Evolutionary conservation across 2,113 vertebrate species (phyloP).

Genomic region (Cyprinodon variegatus): DNA sequence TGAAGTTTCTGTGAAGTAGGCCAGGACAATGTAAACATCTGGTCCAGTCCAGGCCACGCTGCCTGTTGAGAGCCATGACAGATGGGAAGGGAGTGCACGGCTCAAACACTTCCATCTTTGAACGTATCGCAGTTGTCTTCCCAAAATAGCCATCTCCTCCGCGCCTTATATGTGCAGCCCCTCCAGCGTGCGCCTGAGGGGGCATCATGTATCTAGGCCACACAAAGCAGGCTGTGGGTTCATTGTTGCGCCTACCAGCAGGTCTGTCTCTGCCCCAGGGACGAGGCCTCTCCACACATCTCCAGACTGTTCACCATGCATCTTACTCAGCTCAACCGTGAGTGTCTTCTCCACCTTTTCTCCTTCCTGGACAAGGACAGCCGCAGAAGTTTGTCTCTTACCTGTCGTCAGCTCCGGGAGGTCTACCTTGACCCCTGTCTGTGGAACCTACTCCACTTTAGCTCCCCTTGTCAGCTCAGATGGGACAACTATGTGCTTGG

Average conservation of each 20-base stretch:
- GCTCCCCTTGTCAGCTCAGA: conserved; percentile 85
- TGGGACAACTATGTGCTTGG: conserved; percentile 90
- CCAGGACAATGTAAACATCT: conserved; percentile 71
- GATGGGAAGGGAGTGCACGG: conserved; percentile 70
- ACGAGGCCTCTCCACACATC: conserved; percentile 43
- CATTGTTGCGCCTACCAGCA: conserved; percentile 61
- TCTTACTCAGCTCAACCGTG: conserved; percentile 86
- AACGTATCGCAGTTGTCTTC: conserved; percentile 80
- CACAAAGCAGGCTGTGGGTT: conserved; percentile 58
- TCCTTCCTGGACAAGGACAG: conserved; percentile 93
- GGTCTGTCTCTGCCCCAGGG: conserved; percentile 39
- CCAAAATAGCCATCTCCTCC: conserved; percentile 87
- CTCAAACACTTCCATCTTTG: conserved; percentile 71
- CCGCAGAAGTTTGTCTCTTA: conserved; percentile 83
- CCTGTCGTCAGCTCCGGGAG: conserved; percentile 80
- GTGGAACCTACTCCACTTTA: conserved; percentile 87
- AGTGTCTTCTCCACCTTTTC: conserved; percentile 93
- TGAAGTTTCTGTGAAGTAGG: conserved; percentile 55
- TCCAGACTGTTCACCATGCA: conserved; percentile 76
- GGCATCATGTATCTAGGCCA: conserved; percentile 79
- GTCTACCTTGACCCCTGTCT: conserved; percentile 88
- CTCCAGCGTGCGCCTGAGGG: conserved; percentile 66
- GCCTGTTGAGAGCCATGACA: conserved; percentile 73
- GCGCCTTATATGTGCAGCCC: conserved; percentile 91
- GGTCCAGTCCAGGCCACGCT: conserved; percentile 39